These are phyloP conservation scores for Ceyx erithaca DNA, from an alignment of 2,797 vertebrate species.

Conservation along the genomic window DNA sequence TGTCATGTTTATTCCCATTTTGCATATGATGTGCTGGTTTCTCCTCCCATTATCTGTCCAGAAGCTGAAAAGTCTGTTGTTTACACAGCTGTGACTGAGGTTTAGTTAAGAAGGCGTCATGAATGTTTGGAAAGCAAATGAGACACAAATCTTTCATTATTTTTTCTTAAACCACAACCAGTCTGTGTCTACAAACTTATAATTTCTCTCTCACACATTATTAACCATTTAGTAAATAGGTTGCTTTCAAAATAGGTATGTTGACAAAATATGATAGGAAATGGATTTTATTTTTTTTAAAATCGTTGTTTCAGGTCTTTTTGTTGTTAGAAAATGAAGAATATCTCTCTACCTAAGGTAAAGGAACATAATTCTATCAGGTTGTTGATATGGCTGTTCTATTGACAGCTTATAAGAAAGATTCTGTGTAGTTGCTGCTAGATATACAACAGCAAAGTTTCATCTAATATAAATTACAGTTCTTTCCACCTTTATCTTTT, in stretches of 20 bases:
- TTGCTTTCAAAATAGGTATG: background rate
- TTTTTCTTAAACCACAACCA: conserved; percentile 1
- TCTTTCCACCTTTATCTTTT: background rate
- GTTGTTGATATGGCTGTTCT: background rate
- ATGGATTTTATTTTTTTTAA: background rate
- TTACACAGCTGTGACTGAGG: conserved; percentile 77
- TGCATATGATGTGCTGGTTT: conserved; percentile 34
- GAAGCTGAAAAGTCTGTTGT: conserved; percentile 59
- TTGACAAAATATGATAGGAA: background rate
- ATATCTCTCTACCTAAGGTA: background rate
- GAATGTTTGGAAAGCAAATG: conserved; percentile 65
- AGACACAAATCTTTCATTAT: conserved; percentile 35
- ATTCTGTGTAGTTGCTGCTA: background rate
- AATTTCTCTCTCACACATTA: conserved; percentile 1
- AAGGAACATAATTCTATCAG: background rate
- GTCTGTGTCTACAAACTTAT: conserved; percentile 24
- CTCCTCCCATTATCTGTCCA: conserved; percentile 66
- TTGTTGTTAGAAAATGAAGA: background rate
- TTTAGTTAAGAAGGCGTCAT: conserved; percentile 49
- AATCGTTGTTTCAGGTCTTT: background rate
- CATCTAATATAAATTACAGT: background rate
- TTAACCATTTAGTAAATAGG: conserved; percentile 41
- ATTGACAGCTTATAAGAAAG: background rate
- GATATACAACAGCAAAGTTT: background rate
- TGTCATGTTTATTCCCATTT: conserved; percentile 52